Evolutionary conservation across 1,140 invertebrate species (phyloP).

Genomic region (Meloidogyne floridensis): DNA sequence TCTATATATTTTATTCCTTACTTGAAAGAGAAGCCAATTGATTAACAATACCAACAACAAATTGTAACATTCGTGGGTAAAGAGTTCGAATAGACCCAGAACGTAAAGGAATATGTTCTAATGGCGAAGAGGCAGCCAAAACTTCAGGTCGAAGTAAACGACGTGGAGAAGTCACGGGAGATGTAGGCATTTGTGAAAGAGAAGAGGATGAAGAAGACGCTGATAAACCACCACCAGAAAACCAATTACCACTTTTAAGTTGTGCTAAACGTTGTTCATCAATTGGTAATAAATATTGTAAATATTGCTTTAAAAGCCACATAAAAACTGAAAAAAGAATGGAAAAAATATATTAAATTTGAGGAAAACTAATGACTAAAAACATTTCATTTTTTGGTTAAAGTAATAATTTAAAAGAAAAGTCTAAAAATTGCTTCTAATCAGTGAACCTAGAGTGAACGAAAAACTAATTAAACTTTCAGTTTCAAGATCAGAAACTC

Average conservation of each 20-base stretch:
- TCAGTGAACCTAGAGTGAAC: too few species aligned
- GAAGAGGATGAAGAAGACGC: neutral
- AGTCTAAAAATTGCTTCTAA: too few species aligned
- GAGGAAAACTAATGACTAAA: neutral
- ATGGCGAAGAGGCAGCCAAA: slow-evolving; percentile 26
- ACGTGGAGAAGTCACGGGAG: slow-evolving; percentile 30
- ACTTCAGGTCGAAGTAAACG: slow-evolving; percentile 40
- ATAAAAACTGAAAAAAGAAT: slow-evolving; percentile 26
- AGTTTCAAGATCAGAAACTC: too few species aligned
- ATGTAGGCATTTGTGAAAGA: slow-evolving; percentile 12
- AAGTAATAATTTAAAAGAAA: too few species aligned
- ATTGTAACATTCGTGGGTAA: slow-evolving; percentile 37
- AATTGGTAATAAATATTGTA: slow-evolving; percentile 35
- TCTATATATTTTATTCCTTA: neutral
- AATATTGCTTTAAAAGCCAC: slow-evolving; percentile 38
- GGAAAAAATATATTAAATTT: neutral
- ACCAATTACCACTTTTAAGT: slow-evolving; percentile 37
- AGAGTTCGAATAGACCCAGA: slow-evolving; percentile 33
- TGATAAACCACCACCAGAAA: slow-evolving; percentile 15
- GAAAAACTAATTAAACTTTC: too few species aligned
- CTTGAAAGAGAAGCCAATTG: slow-evolving; percentile 34
- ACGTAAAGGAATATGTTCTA: slow-evolving; percentile 32
- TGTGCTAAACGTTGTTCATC: slow-evolving; percentile 29
- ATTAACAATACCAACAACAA: slow-evolving; percentile 35
- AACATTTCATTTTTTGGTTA: too few species aligned